Evolutionary conservation across 1,140 invertebrate species (phyloP).

Genomic region (Trigoniulus corallinus): DNA sequence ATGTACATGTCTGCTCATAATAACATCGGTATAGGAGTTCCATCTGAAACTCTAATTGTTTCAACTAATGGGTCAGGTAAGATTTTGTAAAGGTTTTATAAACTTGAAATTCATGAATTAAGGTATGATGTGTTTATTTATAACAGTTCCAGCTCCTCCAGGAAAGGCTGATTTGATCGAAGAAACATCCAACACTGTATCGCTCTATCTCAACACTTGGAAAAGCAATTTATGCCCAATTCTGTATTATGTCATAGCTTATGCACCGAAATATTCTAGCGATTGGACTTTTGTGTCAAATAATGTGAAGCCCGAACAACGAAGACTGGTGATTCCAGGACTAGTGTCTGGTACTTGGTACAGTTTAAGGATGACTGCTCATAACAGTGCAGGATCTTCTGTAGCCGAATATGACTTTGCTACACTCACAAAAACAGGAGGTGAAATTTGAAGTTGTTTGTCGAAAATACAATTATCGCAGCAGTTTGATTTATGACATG

Average conservation of each 20-base stretch:
- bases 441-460: slow-evolving; percentile 23
- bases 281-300: slow-evolving; percentile 17
- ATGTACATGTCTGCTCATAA: slow-evolving; percentile 81
- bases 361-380: slow-evolving; percentile 64
- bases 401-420: slow-evolving; percentile 62
- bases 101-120: background rate
- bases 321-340: slow-evolving; percentile 27
- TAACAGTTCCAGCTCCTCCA: slow-evolving; percentile 18
- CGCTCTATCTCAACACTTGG: slow-evolving; percentile 26
- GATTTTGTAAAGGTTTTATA: background rate
- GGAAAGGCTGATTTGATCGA: slow-evolving; percentile 11
- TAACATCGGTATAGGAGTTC: slow-evolving; percentile 73
- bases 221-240: slow-evolving; percentile 25
- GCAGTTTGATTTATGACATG: too few relatives aligned
- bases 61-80: slow-evolving; percentile 60
- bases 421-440: slow-evolving; percentile 38
- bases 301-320: slow-evolving; percentile 12
- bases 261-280: slow-evolving; percentile 19
- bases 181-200: slow-evolving; percentile 24
- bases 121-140: background rate
- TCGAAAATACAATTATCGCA: too few relatives aligned
- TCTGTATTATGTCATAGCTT: slow-evolving; percentile 24
- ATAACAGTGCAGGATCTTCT: slow-evolving; percentile 81
- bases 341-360: slow-evolving; percentile 71
- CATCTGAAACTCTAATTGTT: slow-evolving; percentile 67